Base-by-base conservation (phyloP, 2,113 vertebrate genomes). In the Saccopteryx leptura region DNA sequence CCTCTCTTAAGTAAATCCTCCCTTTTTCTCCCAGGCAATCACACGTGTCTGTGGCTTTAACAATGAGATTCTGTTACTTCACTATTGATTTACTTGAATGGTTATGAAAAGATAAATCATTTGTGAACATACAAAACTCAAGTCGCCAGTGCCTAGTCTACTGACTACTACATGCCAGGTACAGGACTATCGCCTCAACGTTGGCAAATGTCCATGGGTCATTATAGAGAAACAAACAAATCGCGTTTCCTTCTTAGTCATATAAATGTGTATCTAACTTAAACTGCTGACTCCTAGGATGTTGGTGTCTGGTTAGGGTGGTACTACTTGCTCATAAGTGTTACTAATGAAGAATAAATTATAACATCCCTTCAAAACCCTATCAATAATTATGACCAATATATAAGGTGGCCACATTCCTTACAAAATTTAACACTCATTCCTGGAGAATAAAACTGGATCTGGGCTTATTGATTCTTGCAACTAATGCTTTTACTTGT, bases 1-100 rank as follows among this genome's bases (percentile, higher is more conserved):
- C 28, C 9, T 61, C 5, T 76, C 48, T 48, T 48, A 74, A 84
- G 12, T 90, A 26, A 31, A 66, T 60, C 65, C 50, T 88, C 39
- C 9, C 2, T 4, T 61, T 89, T 95, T 69, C 2, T 78, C 60
- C 39, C 39, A 39, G 52, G 26, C 54, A 94, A 81, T 92, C 60
- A 28, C n/a, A 80, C n/a, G 3, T 75, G 48, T 10, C 21, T 46
- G 2, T 75, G 48, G 14, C 17, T 82, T 93, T 82, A 60, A n/a
- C 23, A 79, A 46, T 80, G 50, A 88, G 13, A 54, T 75, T 48
- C 58, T 92, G 7, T 90, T 84, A 83, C 8, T 66, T 93, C 93
- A 63, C 19, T 14, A 60, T 31, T 90, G 60, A 79, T 94, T 93
- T 94, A 2, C 58, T 28, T 83, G 4, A 75, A 17, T 61, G 48